phyloP scores from a whole-genome alignment of 2,888 invertebrate genomes.

The Tipula confusa region DNA sequence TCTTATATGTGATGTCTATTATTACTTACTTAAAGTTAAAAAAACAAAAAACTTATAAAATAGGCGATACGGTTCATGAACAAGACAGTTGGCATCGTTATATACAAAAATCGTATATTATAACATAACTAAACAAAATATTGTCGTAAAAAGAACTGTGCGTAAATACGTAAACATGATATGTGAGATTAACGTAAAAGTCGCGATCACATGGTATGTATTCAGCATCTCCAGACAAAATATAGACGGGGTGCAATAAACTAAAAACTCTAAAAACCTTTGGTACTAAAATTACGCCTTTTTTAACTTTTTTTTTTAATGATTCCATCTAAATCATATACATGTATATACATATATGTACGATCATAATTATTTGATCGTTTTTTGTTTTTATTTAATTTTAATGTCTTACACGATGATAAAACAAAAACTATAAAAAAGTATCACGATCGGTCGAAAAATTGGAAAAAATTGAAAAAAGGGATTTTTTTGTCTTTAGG shows the following conservation, averaged over 20 bases:
- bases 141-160: not conserved
- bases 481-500: too few species aligned
- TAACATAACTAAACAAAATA: not conserved
- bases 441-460: not conserved
- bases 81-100: constrained; percentile 12
- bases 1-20: constrained; percentile 3
- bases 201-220: not conserved
- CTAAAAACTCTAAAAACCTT: not conserved
- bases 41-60: not conserved
- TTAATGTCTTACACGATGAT: not conserved
- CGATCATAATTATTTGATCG: not conserved
- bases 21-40: not conserved
- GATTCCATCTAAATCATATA: not conserved
- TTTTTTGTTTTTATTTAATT: not conserved
- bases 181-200: not conserved
- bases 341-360: not conserved
- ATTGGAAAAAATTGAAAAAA: too few species aligned
- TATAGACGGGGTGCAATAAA: not conserved
- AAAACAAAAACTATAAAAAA: not conserved
- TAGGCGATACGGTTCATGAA: not conserved
- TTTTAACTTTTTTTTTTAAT: not conserved
- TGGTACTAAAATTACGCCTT: not conserved
- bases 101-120: not conserved
- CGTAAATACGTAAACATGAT: not conserved
- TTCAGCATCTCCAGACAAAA: not conserved